Evolutionary conservation across 2,113 vertebrate genomes (phyloP), one percentile per base, ranked within the genome.

Genomic region (Chamaetylas fuelleborni): DNA sequence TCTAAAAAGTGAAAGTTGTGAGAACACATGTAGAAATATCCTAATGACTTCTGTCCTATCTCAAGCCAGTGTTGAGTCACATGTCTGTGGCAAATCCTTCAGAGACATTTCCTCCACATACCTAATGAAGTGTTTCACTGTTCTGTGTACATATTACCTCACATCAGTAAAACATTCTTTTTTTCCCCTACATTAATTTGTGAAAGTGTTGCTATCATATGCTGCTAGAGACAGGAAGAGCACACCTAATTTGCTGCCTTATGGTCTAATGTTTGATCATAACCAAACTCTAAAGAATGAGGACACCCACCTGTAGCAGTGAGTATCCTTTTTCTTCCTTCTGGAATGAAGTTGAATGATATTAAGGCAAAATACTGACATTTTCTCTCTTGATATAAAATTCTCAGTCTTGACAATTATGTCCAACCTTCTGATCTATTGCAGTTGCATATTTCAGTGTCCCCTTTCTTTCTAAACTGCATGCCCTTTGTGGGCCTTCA

Each of bases 161-260:
- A 40, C 17, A 14, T 29, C 19, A 77, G 8, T 29, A 73, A 73
- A 89, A 33, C 4, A 22, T 16, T 8, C 13, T 8, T 34, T 29
- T 8, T 8, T 1, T 0, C 9, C 4, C 5, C 1, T 3, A 0
- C 14, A 22, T 33, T 51, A 38, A 64, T 17, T 36, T 77, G 4
- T 31, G 50, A 72, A 90, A 81, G 9, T 22, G 3, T 14, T 78
- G 22, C 29, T 58, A 13, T 74, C 16, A 38, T 33, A 76, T 71
- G 31, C 25, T 67, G 17, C 33, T 11, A 51, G 28, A 78, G 34
- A 22, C 25, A 66, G 36, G 42, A 76, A 64, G 36, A 93, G 1
- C 17, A 42, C 7, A 43, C 6, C 8, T 38, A 40, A 53, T 43
- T 80, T 77, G 34, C 14, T 42, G 15, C 8, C 5, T 38, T 38